phyloP scores from a whole-genome alignment of 2,113 vertebrate species.

The Poicephalus gulielmi region DNA sequence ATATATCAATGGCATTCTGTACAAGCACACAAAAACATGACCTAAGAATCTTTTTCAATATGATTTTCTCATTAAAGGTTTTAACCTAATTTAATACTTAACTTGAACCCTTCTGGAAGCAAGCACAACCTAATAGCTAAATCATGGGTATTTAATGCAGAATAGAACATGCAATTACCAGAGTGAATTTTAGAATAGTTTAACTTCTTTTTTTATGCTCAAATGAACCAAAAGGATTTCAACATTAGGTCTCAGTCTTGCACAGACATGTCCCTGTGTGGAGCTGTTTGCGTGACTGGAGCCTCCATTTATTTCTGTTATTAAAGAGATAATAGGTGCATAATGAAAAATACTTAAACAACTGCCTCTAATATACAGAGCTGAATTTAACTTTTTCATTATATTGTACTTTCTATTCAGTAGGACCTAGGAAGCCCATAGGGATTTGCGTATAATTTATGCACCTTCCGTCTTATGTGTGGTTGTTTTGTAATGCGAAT shows the following conservation, averaged over 20 bases:
- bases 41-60: background rate
- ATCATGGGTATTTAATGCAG: background rate
- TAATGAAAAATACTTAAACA: constrained; percentile 15
- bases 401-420: background rate
- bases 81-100: background rate
- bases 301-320: background rate
- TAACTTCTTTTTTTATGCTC: background rate
- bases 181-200: background rate
- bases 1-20: background rate
- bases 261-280: background rate
- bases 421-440: background rate
- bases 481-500: background rate
- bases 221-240: background rate
- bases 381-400: background rate
- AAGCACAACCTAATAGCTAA: background rate
- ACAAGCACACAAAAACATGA: background rate
- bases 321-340: background rate
- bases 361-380: background rate
- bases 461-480: background rate
- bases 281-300: background rate
- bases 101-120: background rate
- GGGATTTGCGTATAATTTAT: background rate
- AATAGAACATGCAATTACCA: background rate
- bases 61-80: background rate
- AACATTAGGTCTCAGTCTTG: background rate